Evolutionary conservation across 2,888 invertebrate genomes (phyloP).

Genomic region (Syrista parreyssii): DNA sequence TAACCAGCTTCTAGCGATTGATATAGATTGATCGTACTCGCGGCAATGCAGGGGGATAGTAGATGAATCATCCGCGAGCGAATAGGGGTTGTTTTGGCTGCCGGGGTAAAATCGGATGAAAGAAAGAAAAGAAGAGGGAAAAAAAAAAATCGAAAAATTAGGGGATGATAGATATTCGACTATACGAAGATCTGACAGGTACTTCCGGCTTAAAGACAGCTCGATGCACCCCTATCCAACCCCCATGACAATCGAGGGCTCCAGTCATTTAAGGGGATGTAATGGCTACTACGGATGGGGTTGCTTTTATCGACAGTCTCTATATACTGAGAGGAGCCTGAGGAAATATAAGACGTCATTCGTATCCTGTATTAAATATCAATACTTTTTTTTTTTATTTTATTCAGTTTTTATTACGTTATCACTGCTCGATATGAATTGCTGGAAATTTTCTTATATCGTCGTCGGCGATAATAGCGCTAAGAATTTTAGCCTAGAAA

Average conservation of each 20-base stretch:
- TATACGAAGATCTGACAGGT: not conserved
- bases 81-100: not conserved
- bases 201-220: not conserved
- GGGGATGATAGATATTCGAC: not conserved
- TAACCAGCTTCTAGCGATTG: slow-evolving; percentile 35
- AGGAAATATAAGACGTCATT: not conserved
- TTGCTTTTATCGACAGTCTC: not conserved
- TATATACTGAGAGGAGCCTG: not conserved
- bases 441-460: not conserved
- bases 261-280: not conserved
- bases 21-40: slow-evolving; percentile 37
- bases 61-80: not conserved
- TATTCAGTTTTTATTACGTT: not conserved
- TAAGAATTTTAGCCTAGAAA: too few species aligned
- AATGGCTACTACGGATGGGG: not conserved
- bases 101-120: not conserved
- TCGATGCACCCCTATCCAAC: not conserved
- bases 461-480: too few species aligned
- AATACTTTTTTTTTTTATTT: not conserved
- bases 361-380: not conserved
- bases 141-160: not conserved
- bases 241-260: not conserved
- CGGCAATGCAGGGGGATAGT: not conserved
- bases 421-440: not conserved
- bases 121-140: not conserved